Evolutionary conservation across 2,113 vertebrate species (phyloP).

Genomic region (Trogon surrucura): DNA sequence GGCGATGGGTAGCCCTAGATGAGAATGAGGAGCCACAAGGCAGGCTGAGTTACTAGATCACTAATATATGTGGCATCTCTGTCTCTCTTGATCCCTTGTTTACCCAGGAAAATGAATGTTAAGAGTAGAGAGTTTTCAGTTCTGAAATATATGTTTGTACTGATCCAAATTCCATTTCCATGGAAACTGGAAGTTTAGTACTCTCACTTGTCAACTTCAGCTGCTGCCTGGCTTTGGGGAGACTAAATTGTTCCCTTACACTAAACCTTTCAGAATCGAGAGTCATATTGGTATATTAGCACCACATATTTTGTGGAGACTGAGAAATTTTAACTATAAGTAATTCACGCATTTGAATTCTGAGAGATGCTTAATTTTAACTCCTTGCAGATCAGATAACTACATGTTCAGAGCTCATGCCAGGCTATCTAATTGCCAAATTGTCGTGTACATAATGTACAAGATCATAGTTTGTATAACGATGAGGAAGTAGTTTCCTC

Average conservation of each 20-base stretch:
- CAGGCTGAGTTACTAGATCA: background rate
- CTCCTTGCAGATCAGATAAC: background rate
- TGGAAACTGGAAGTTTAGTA: slow-evolving; percentile 24
- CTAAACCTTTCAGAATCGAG: background rate
- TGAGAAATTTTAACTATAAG: background rate
- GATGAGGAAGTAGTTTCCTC: background rate
- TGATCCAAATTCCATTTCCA: slow-evolving; percentile 30
- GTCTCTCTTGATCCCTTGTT: background rate
- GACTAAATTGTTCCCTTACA: background rate
- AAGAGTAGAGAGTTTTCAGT: background rate
- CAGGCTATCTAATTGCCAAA: background rate
- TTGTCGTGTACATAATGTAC: background rate
- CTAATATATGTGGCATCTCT: background rate
- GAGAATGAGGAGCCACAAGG: background rate
- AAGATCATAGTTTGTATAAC: background rate
- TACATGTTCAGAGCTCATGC: background rate
- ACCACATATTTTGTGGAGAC: background rate
- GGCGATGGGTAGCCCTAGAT: background rate
- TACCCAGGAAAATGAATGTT: background rate
- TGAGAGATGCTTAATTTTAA: background rate
- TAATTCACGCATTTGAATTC: background rate
- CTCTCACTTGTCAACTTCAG: background rate
- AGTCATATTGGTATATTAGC: background rate
- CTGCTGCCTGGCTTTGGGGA: slow-evolving; percentile 1
- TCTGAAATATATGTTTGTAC: background rate